Conservation (phyloP, 2,888 invertebrate species). For the Glomeris marginata region DNA sequence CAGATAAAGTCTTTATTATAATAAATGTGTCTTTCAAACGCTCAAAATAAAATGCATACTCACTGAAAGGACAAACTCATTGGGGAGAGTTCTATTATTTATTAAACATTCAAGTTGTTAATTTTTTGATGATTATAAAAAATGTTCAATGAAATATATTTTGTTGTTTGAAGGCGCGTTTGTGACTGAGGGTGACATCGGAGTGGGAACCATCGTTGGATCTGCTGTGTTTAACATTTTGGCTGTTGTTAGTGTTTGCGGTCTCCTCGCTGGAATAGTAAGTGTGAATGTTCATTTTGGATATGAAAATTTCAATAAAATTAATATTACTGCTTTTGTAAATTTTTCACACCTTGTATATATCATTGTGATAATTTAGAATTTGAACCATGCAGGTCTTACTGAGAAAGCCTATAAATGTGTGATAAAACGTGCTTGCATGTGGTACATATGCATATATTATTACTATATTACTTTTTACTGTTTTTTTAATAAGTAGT, state of each 20-base stretch:
- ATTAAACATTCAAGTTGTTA: neutral
- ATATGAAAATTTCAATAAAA: neutral
- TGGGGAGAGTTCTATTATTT: too few species aligned
- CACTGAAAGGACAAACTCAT: too few species aligned
- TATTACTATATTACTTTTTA: too few species aligned
- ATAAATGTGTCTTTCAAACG: too few species aligned
- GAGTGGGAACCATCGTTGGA: conserved; percentile 74
- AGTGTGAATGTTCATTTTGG: conserved; percentile 19
- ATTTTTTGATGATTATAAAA: neutral
- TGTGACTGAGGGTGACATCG: conserved; percentile 59
- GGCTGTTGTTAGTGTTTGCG: conserved; percentile 67
- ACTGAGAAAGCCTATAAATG: too few species aligned
- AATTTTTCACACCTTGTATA: too few species aligned
- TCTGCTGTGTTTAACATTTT: conserved; percentile 75
- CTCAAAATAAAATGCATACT: too few species aligned
- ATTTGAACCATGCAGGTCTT: too few species aligned
- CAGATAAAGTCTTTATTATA: too few species aligned
- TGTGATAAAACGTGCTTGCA: too few species aligned
- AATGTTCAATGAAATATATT: neutral
- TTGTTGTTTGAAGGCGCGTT: conserved; percentile 26
- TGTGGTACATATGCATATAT: too few species aligned
- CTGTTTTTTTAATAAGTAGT: neutral
- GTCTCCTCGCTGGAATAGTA: conserved; percentile 55
- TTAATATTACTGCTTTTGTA: neutral
- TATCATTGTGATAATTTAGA: too few species aligned